These are phyloP conservation scores for Caenorhabditis uteleia DNA, from an alignment of 2,888 invertebrate genomes.

Conservation along the genomic window DNA sequence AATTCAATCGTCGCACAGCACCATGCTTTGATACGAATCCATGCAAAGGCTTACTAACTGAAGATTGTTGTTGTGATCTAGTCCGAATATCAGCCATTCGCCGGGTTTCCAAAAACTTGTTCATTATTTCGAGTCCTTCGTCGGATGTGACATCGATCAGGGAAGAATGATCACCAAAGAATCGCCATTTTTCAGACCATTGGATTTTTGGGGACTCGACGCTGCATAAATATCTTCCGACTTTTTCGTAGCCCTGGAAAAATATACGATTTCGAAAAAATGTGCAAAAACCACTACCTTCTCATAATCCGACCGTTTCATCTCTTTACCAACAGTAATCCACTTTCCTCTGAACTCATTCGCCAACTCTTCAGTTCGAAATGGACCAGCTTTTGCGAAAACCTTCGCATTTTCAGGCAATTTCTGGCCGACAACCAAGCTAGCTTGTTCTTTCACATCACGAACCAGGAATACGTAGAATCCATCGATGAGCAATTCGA, in stretches of 20 bases:
- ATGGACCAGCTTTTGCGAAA: slow-evolving; percentile 37
- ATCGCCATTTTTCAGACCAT: slow-evolving; percentile 29
- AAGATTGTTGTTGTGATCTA: not conserved
- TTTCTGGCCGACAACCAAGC: not conserved
- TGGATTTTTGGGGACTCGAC: not conserved
- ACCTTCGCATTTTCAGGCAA: not conserved
- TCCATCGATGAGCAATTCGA: slow-evolving; percentile 21
- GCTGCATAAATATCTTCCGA: slow-evolving; percentile 14
- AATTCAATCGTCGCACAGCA: too few relatives aligned
- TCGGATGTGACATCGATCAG: slow-evolving; percentile 11
- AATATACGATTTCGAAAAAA: not conserved
- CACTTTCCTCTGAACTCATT: slow-evolving; percentile 19
- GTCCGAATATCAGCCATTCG: not conserved
- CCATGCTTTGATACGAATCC: too few relatives aligned
- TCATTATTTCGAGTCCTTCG: slow-evolving; percentile 8
- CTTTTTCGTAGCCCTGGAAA: slow-evolving; percentile 19
- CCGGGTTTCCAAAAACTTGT: slow-evolving; percentile 2
- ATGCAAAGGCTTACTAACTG: not conserved
- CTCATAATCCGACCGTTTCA: slow-evolving; percentile 25
- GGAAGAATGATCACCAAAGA: slow-evolving; percentile 1
- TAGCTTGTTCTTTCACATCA: not conserved
- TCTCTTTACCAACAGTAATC: slow-evolving; percentile 12
- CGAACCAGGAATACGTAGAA: slow-evolving; percentile 16
- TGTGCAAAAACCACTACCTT: not conserved
- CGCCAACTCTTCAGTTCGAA: slow-evolving; percentile 12